Evolutionary conservation across 2,888 invertebrate genomes (phyloP), one percentile per base, ranked within the genome.

Genomic region (Cryptosula pallasiana): DNA sequence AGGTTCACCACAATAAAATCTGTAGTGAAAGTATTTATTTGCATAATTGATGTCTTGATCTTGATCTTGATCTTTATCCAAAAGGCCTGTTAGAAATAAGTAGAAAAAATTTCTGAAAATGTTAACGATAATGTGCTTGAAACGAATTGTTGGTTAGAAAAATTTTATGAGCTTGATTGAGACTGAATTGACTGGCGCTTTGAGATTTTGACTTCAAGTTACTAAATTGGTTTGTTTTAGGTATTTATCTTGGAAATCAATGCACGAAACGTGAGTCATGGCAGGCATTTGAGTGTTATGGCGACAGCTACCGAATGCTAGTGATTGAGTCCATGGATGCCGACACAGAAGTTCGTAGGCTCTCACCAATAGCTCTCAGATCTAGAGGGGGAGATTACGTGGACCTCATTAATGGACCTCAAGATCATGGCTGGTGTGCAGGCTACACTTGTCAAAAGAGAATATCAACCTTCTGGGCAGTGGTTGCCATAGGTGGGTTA

Each of bases 241-340:
- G 83, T 72, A 77, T 83, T 2, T 75, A 78, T n/a, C 74, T 81
- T 13, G 77, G 78, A 45, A 55, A 71, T 20, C 76, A 76, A 55
- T 80, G 80, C 71, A 74, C 73, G 0, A 77, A 74, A 69, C 63
- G 73, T 0, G 25, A 57, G 20, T n/a, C 9, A 72, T 81, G 79
- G 79, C 78, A 79, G 55, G 82, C 80, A 0, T 81, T 78, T 69
- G 72, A 76, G 23, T 83, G 83, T 74, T 72, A 75, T 25, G 45
- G 27, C 20, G 27, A 69, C 1, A 74, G 78, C 55, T 81, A 82
- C 73, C 74, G 77, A 57, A 76, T 81, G 78, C 71, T 82, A 34
- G 75, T 79, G 23, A 76, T 83, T 16, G 82, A 82, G 73, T 82
- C 79, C 73, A 79, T 82, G 80, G 83, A 83, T 72, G 45, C 73